phyloP scores from a whole-genome alignment of 1,140 invertebrate species.

The Diabrotica virgifera region DNA sequence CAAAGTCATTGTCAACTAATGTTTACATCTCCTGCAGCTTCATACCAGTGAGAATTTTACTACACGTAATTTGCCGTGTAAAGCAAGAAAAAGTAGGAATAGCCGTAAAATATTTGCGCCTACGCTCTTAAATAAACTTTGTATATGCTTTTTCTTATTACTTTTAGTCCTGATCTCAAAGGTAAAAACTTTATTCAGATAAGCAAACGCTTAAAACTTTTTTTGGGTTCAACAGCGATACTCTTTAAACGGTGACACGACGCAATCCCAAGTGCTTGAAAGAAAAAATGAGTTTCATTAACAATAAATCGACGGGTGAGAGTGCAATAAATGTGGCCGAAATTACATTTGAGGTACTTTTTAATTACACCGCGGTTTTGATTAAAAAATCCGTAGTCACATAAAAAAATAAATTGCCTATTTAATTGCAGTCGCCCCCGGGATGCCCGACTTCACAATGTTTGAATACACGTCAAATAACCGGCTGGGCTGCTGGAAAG shows the following conservation, averaged over 20 bases:
- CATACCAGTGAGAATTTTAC: too few species aligned
- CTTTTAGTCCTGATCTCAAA: too few species aligned
- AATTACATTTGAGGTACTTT: conserved; percentile 42
- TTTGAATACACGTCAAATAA: conserved; percentile 32
- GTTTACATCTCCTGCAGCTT: too few species aligned
- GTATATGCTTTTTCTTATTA: too few species aligned
- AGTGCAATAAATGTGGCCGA: conserved; percentile 21
- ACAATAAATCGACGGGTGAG: conserved; percentile 8
- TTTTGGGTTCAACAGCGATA: too few species aligned
- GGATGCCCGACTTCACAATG: not conserved
- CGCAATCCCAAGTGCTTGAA: not conserved
- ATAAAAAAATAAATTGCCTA: conserved; percentile 50
- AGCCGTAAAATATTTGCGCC: too few species aligned
- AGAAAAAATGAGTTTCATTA: conserved; percentile 7
- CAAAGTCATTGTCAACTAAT: too few species aligned
- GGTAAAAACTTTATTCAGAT: too few species aligned
- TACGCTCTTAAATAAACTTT: too few species aligned
- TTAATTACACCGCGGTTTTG: conserved; percentile 48
- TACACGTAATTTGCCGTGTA: too few species aligned
- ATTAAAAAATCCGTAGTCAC: conserved; percentile 44
- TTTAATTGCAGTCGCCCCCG: conserved; percentile 40
- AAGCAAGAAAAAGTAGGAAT: too few species aligned
- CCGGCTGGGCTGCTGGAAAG: conserved; percentile 38
- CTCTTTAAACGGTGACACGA: not conserved
- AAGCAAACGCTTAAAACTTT: too few species aligned